These are phyloP conservation scores for Gastrophysa polygoni DNA, from an alignment of 2,888 invertebrate species.

Conservation along the genomic window DNA sequence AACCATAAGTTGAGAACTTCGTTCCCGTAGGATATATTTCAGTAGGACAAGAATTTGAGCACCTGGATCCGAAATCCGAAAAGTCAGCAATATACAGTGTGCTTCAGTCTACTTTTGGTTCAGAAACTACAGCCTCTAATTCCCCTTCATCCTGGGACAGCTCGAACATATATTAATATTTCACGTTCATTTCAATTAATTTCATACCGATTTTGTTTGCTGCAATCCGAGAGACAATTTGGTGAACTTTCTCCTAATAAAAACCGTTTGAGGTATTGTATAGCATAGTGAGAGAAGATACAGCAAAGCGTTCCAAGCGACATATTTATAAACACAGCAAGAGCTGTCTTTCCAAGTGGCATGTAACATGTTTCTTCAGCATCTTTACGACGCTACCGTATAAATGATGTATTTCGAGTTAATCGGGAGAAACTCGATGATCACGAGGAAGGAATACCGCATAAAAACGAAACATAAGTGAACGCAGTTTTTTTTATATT, in stretches of 20 bases:
- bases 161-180: too few species aligned
- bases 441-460: neutral
- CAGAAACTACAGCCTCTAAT: too few species aligned
- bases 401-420: conserved; percentile 1
- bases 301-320: neutral
- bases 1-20: neutral
- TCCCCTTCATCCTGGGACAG: too few species aligned
- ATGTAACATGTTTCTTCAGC: neutral
- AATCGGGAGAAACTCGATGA: neutral
- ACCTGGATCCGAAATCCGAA: too few species aligned
- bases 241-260: neutral
- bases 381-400: neutral
- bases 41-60: too few species aligned
- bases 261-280: neutral
- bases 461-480: neutral
- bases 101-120: too few species aligned
- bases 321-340: conserved; percentile 1
- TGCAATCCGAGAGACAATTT: too few species aligned
- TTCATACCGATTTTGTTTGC: too few species aligned
- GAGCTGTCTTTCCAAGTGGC: neutral
- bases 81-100: too few species aligned
- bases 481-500: too few species aligned
- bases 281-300: neutral
- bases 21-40: too few species aligned
- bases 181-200: too few species aligned